Evolutionary conservation across 2,113 vertebrate genomes (phyloP), one percentile per base, ranked within the genome.

Genomic region (Axis porcinus): DNA sequence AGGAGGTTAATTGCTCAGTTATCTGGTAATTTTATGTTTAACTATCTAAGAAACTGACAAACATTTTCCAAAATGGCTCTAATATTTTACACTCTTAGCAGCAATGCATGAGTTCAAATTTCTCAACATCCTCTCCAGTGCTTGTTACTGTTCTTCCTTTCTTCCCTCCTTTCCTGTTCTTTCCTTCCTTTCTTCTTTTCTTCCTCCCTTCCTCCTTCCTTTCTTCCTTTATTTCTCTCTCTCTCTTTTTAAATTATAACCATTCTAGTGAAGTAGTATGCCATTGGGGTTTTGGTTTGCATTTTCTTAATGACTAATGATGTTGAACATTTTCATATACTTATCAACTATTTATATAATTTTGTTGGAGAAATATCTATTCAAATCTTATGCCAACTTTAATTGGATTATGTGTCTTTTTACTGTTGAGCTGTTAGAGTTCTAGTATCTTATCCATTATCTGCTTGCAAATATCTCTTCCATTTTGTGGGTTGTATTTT

Each of bases 271-370:
- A 64, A 47, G 36, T 15, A 47, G 17, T 33, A 52, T 2, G 6
- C 82, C 47, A 82, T 55, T 94, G 62, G 86, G 27, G 30, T 70
- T 92, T 95, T 92, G 91, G 81, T 86, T 84, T 91, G 47, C 78
- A 81, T 81, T 50, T 81, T 81, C 78, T 52, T 81, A 50, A 19
- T 52, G 28, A 52, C 28, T 52, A 50, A 79, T 50, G 45, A 50
- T 50, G 78, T 33, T 33, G 28, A 81, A 81, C 28, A 33, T 50
- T 81, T 81, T 81, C 78, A 21, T 52, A 30, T 64, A 55, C 14
- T 19, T 55, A 67, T 70, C 7, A 17, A 60, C 36, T 33, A 70
- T 47, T 43, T 27, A 30, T 55, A 43, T 70, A 52, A 86, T 92
- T 97, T 86, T 47, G 86, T 57, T 79, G 81, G 36, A 62, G 70